Evolutionary conservation across 2,797 vertebrate genomes (phyloP).

Genomic region (Acanthis flammea): DNA sequence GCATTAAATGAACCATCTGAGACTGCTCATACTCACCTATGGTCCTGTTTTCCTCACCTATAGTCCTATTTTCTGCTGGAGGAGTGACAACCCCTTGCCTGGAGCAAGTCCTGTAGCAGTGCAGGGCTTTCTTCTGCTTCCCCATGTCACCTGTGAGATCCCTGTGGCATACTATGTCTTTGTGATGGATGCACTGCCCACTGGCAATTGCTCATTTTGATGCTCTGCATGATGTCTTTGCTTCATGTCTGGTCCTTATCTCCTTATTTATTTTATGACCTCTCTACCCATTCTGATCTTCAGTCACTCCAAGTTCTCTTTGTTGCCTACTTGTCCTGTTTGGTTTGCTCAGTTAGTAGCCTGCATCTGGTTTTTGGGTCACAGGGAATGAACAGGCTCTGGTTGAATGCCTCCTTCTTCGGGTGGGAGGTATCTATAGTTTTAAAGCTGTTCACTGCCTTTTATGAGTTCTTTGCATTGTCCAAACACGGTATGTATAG

Average conservation of each 20-base stretch:
- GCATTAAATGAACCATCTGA: constrained; percentile 8
- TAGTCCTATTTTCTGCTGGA: background rate
- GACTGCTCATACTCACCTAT: rapidly evolving
- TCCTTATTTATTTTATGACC: constrained; percentile 28
- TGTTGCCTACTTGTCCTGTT: background rate
- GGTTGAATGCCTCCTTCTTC: background rate
- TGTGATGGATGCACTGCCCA: background rate
- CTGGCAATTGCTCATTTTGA: constrained; percentile 22
- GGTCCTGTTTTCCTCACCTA: background rate
- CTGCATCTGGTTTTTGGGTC: background rate
- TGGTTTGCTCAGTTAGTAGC: background rate
- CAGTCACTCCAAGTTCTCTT: constrained; percentile 8
- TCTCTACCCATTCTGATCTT: constrained; percentile 6
- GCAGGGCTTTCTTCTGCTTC: background rate
- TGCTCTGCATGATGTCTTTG: background rate
- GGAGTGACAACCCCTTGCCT: background rate
- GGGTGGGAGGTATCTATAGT: background rate
- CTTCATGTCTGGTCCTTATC: background rate
- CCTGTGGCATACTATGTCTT: rapidly evolving
- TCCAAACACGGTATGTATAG: background rate
- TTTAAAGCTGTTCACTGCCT: background rate
- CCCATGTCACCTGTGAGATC: background rate
- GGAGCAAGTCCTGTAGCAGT: background rate
- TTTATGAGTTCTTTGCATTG: constrained; percentile 4
- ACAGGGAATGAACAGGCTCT: background rate